Percentiles rank a stretch among this genome's conserved stretches.
Evolutionary conservation across 2,888 invertebrate genomes (phyloP).

Genomic region (Thalpophila matura): DNA sequence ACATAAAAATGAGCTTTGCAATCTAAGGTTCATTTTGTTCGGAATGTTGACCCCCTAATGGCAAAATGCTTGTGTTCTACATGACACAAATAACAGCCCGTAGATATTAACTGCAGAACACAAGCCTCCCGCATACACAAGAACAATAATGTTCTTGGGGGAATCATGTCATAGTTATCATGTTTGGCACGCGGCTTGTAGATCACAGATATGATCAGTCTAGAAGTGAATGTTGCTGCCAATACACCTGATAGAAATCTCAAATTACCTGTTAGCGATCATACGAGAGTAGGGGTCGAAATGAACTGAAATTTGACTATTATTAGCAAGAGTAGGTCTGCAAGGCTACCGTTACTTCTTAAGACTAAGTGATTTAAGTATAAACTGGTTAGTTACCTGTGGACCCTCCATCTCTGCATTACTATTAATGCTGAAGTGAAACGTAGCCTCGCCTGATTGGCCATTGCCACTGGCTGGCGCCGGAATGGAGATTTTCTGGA

Average conservation of each 20-base stretch:
- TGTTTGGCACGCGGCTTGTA: slow-evolving; percentile 27
- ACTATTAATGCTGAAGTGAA: slow-evolving; percentile 95
- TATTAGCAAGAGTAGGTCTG: neutral
- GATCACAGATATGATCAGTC: slow-evolving; percentile 40
- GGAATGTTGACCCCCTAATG: slow-evolving; percentile 22
- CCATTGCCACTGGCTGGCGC: slow-evolving; percentile 91
- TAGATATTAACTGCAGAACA: slow-evolving; percentile 15
- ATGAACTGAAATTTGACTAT: neutral
- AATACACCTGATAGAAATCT: slow-evolving; percentile 32
- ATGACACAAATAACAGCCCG: slow-evolving; percentile 13
- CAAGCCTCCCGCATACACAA: slow-evolving; percentile 22
- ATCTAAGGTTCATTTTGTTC: slow-evolving; percentile 13
- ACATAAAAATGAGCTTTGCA: neutral
- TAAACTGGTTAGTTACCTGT: slow-evolving; percentile 83
- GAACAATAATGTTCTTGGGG: slow-evolving; percentile 33
- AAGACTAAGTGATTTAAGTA: neutral
- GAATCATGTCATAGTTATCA: slow-evolving; percentile 42
- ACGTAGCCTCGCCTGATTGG: slow-evolving; percentile 87
- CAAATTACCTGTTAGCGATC: slow-evolving; percentile 16
- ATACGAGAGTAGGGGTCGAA: too few species aligned
- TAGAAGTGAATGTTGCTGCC: slow-evolving; percentile 30
- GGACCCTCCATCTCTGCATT: slow-evolving; percentile 95
- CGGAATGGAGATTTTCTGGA: slow-evolving; percentile 95
- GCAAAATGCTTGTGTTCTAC: slow-evolving; percentile 13
- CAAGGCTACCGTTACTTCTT: neutral